These are phyloP conservation scores for Brachypodius melanocephalos DNA, from an alignment of 2,113 vertebrate species.

Conservation along the genomic window DNA sequence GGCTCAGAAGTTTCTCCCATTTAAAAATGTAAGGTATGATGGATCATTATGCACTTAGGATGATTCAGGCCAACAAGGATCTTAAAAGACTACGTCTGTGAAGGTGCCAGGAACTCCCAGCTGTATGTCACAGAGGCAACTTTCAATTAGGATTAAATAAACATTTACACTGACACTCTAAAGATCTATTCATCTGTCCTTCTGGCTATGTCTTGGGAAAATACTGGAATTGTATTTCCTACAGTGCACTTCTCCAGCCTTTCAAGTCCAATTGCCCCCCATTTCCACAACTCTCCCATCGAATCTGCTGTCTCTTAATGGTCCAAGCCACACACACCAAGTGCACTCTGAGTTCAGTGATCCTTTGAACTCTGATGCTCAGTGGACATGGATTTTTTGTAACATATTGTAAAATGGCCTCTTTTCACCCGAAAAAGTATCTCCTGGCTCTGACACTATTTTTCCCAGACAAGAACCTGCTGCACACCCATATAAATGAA, in stretches of 20 bases:
- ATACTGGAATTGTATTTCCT: neutral
- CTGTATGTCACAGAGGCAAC: neutral
- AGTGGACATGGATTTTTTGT: slow-evolving; percentile 19
- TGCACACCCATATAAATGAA: neutral
- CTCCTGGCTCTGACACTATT: neutral
- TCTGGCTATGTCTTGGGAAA: neutral
- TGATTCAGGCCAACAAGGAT: neutral
- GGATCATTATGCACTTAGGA: neutral
- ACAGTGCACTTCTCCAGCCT: neutral
- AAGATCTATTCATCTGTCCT: neutral
- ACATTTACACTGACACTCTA: neutral
- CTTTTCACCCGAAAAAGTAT: neutral
- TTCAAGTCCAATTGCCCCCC: neutral
- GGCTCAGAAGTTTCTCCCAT: slow-evolving; percentile 28
- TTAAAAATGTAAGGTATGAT: neutral
- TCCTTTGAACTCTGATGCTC: neutral
- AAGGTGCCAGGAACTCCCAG: neutral
- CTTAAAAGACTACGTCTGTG: neutral
- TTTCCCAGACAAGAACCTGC: neutral
- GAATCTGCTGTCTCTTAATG: neutral
- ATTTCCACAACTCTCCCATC: neutral
- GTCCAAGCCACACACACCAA: neutral
- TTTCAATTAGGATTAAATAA: neutral
- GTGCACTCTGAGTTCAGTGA: neutral
- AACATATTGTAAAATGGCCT: neutral